Evolutionary conservation across 2,888 invertebrate species (phyloP).

Genomic region (Lithosia quadra): DNA sequence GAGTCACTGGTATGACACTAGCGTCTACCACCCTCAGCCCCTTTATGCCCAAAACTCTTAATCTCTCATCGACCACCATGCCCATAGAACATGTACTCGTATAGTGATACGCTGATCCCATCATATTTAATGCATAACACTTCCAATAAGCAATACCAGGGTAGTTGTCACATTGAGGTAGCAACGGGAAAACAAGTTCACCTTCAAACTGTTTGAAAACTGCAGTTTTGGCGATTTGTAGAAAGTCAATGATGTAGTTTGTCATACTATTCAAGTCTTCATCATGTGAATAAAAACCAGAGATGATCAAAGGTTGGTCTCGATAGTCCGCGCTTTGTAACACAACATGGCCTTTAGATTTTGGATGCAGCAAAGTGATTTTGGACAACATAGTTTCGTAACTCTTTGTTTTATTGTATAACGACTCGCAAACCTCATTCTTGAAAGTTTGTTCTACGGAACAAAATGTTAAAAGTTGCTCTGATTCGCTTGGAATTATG

Average conservation of each 20-base stretch:
- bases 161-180: conserved; percentile 33
- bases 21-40: conserved; percentile 88
- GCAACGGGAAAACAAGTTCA: conserved; percentile 51
- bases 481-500: conserved; percentile 32
- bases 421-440: conserved; percentile 47
- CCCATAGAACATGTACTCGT: conserved; percentile 50
- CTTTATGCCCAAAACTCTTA: conserved; percentile 80
- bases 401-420: conserved; percentile 37
- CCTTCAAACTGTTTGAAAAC: conserved; percentile 69
- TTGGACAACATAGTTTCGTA: conserved; percentile 40
- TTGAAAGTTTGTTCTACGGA: conserved; percentile 46
- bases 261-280: conserved; percentile 78
- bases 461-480: conserved; percentile 36
- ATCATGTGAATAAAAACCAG: conserved; percentile 84
- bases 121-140: conserved; percentile 37
- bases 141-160: conserved; percentile 29
- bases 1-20: conserved; percentile 87
- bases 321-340: conserved; percentile 83
- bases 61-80: conserved; percentile 38
- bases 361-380: conserved; percentile 65
- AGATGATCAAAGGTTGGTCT: conserved; percentile 85
- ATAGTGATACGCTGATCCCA: conserved; percentile 29
- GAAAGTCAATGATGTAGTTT: conserved; percentile 64
- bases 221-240: conserved; percentile 67
- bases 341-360: conserved; percentile 83